Conservation (phyloP, 2,888 invertebrate genomes). For the Hirtodrosophila histrioides region DNA sequence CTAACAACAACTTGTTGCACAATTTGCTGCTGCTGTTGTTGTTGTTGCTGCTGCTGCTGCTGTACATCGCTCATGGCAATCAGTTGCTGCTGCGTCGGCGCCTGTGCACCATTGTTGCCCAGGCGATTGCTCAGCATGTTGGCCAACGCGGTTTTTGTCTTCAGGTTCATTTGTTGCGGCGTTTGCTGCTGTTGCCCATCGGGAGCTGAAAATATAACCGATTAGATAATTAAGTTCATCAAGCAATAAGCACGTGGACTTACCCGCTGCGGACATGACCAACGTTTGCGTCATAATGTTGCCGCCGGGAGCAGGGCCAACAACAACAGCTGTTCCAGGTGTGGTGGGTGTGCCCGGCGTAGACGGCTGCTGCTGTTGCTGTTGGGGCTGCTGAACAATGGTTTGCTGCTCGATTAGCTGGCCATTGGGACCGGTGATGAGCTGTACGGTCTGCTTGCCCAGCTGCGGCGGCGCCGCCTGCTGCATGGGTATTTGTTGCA, state of each 20-base stretch:
- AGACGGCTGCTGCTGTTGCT: conserved; percentile 38
- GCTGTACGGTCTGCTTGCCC: conserved; percentile 81
- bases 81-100: conserved; percentile 58
- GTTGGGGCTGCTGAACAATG: conserved; percentile 64
- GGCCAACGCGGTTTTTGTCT: conserved; percentile 97
- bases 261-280: conserved; percentile 67
- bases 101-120: conserved; percentile 85
- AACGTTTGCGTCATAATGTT: conserved; percentile 78
- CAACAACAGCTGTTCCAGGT: conserved; percentile 46
- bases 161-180: conserved; percentile 88
- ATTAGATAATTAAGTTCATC: too few species aligned
- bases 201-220: conserved; percentile 18
- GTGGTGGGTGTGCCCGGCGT: conserved; percentile 66
- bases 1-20: conserved; percentile 80
- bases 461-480: conserved; percentile 68
- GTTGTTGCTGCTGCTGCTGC: conserved; percentile 63
- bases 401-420: conserved; percentile 76
- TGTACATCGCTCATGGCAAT: conserved; percentile 58
- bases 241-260: conserved; percentile 1
- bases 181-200: conserved; percentile 85
- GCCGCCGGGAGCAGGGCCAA: conserved; percentile 42
- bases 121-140: conserved; percentile 95
- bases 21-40: conserved; percentile 59
- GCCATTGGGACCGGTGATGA: conserved; percentile 74
- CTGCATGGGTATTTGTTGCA: conserved; percentile 81